A percentile compares a stretch with the other conserved stretches of the same genome.
Evolutionary conservation across 2,888 invertebrate species (phyloP).

Genomic region (Apotomis betuletana): DNA sequence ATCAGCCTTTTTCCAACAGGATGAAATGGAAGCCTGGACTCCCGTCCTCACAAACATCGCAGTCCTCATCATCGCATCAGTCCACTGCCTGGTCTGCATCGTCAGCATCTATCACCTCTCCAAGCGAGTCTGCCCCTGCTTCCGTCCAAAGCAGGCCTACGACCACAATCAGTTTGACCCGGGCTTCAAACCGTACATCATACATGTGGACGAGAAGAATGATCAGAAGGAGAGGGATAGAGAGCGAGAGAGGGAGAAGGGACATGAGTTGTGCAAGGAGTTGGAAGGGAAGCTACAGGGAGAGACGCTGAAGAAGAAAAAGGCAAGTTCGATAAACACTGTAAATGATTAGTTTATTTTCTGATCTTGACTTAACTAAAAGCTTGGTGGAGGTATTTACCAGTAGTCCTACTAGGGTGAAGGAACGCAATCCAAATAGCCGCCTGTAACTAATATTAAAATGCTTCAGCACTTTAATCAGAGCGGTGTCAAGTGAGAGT

Average conservation of each 20-base stretch:
- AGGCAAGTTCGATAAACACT: constrained; percentile 52
- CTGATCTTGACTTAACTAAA: too few species aligned
- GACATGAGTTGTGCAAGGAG: constrained; percentile 70
- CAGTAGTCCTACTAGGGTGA: too few species aligned
- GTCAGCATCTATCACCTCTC: constrained; percentile 81
- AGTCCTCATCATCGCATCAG: constrained; percentile 82
- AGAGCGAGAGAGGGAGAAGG: constrained; percentile 57
- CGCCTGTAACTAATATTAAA: too few species aligned
- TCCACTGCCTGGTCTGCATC: constrained; percentile 83
- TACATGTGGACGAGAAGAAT: constrained; percentile 71
- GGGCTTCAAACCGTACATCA: constrained; percentile 66
- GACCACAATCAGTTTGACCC: constrained; percentile 82
- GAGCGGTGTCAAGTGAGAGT: too few species aligned
- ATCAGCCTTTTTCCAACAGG: constrained; percentile 53
- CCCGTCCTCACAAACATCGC: constrained; percentile 86
- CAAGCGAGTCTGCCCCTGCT: constrained; percentile 82
- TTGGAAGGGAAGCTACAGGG: constrained; percentile 72
- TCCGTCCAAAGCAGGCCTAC: constrained; percentile 74
- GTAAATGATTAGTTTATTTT: neutral
- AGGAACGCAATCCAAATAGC: too few species aligned
- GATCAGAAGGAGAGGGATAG: constrained; percentile 49
- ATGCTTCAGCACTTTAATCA: too few species aligned
- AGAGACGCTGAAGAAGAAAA: constrained; percentile 67
- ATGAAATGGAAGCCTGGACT: constrained; percentile 83
- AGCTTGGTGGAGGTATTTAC: too few species aligned